phyloP scores from a whole-genome alignment of 2,113 vertebrate species.

The Pedetes capensis region DNA sequence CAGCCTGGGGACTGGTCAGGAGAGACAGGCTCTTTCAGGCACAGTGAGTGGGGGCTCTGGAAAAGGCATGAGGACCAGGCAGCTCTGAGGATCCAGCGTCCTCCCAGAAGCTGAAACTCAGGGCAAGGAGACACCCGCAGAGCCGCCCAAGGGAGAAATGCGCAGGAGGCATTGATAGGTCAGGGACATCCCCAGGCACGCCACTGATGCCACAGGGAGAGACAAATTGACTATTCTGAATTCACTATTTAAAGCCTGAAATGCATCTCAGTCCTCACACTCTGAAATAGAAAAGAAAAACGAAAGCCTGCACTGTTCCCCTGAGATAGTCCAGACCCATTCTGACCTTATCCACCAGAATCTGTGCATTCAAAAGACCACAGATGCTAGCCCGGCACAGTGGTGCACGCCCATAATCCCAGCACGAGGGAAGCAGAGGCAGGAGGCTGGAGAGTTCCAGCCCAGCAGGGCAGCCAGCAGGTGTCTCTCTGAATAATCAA shows the following conservation, averaged over 20 bases:
- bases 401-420: no score
- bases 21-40: background rate
- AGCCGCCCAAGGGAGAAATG: background rate
- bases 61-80: background rate
- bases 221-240: background rate
- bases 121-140: background rate
- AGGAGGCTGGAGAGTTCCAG: no score
- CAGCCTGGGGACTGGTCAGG: background rate
- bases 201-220: rapidly evolving
- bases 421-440: no score
- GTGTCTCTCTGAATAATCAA: background rate
- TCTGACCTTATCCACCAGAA: background rate
- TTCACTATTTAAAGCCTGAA: background rate
- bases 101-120: background rate
- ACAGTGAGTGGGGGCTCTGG: rapidly evolving
- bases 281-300: background rate
- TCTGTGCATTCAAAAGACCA: background rate
- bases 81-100: background rate
- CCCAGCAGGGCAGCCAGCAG: background rate
- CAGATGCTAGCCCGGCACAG: no score
- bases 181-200: background rate
- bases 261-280: background rate
- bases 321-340: background rate
- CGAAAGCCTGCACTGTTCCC: background rate
- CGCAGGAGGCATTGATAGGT: no score